Conservation (phyloP, 2,888 invertebrate species). For the Drosophila testacea region DNA sequence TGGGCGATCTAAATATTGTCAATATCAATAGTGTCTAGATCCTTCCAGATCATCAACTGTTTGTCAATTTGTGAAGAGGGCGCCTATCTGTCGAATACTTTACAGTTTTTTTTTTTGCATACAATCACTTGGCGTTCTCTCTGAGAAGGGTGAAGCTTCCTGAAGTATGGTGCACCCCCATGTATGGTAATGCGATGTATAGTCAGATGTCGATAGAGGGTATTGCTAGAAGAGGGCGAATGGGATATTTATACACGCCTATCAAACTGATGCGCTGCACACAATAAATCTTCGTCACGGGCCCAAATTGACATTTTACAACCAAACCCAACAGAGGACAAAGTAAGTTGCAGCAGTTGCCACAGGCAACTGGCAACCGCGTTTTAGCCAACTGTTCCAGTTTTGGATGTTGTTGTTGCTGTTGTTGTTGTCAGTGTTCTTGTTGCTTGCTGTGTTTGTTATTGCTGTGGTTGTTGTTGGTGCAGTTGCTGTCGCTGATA, state of each 20-base stretch:
- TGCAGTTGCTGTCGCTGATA: constrained; percentile 66
- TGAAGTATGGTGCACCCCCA: neutral
- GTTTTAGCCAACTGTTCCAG: constrained; percentile 23
- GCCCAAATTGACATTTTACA: constrained; percentile 80
- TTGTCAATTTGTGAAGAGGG: neutral
- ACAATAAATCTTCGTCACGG: constrained; percentile 78
- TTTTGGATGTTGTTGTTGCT: constrained; percentile 21
- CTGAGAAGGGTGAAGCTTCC: neutral
- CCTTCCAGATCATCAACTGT: neutral
- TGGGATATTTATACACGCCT: constrained; percentile 61
- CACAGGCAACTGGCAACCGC: constrained; percentile 28
- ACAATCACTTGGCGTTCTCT: neutral
- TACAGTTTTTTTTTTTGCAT: neutral
- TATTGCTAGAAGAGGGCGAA: constrained; percentile 23
- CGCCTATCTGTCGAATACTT: neutral
- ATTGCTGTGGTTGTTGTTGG: constrained; percentile 43
- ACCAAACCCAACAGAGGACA: constrained; percentile 56
- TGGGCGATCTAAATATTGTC: no score
- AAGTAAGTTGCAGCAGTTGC: constrained; percentile 64
- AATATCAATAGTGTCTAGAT: no score
- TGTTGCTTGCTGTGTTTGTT: constrained; percentile 46
- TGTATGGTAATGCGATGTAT: constrained; percentile 20
- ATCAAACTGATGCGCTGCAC: constrained; percentile 58
- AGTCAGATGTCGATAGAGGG: constrained; percentile 7
- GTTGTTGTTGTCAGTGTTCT: constrained; percentile 32